Base-by-base conservation (phyloP, 2,797 vertebrate genomes). In the Poeciliopsis infans region DNA sequence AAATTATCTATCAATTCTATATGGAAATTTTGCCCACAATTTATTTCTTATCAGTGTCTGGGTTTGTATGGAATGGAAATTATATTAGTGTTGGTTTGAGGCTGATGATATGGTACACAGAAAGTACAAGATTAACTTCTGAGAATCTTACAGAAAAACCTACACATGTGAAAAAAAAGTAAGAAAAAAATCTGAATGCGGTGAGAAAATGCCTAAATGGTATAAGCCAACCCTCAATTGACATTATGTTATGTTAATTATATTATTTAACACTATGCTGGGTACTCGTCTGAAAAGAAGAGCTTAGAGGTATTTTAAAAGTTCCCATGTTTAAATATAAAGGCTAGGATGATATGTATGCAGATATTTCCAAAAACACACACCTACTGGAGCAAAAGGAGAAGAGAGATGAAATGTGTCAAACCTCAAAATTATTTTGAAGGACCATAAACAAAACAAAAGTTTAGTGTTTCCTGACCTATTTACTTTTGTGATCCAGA, bases 401-500 rank as follows among this genome's bases (percentile, higher is more conserved):
- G 12, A 8, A 66, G 61, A 39, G 7, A 39, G 18, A 66, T 39
- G 5, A 31, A 33, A 20, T 0, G 7, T 33, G 28, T 61, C 33
- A 25, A 12, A 4, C 18, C 10, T 5, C 36, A 68, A 41, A 68
- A 68, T 25, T 18, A 66, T 20, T 39, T 41, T 68, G 2, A 36
- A 36, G 36, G 31, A 64, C 59, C 1, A 20, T 36, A 20, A 20
- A 15, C 16, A 68, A 68, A 41, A 41, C 43, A 25, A 25, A 28
- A 1, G 4, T 16, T 83, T 69, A 69, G 59, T 72, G 51, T 31
- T 71, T 75, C 39, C 57, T 57, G 68, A 74, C 76, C 82, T 78
- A 1, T 41, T 78, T 79, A 69, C 64, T 75, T 73, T 79, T 49
- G 74, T 84, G 81, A 91, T 41, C 66, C 46, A 71, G 23, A 82